phyloP scores from a whole-genome alignment of 2,888 invertebrate species.

The Tineola bisselliella region DNA sequence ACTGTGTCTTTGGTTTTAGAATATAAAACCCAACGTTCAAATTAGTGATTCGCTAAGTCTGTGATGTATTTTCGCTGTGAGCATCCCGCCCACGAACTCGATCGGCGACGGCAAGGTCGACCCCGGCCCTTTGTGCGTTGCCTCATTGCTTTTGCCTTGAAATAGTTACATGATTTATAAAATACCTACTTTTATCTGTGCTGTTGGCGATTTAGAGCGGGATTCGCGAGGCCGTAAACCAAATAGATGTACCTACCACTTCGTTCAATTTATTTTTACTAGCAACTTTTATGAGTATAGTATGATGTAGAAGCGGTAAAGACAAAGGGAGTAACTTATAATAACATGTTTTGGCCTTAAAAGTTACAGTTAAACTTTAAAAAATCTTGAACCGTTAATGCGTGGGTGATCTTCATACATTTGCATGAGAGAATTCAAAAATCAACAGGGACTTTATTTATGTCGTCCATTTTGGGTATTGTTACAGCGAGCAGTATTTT shows the following conservation, averaged over 20 bases:
- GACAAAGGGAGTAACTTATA: no score
- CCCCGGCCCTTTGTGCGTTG: conserved; percentile 57
- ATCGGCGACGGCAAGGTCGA: conserved; percentile 50
- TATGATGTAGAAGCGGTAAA: no score
- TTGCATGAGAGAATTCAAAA: neutral
- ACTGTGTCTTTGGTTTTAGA: neutral
- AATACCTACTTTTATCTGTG: conserved; percentile 39
- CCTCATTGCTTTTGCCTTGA: conserved; percentile 62
- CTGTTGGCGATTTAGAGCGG: conserved; percentile 26
- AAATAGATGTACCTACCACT: neutral
- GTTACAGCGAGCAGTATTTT: no score
- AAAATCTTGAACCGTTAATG: neutral
- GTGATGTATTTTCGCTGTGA: conserved; percentile 24
- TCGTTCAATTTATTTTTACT: neutral
- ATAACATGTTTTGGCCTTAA: neutral
- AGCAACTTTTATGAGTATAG: no score
- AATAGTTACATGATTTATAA: conserved; percentile 60
- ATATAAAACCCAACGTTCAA: neutral
- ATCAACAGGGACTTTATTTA: neutral
- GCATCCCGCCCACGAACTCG: conserved; percentile 43
- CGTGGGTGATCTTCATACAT: neutral
- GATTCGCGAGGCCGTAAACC: conserved; percentile 19
- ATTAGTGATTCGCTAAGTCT: conserved; percentile 12
- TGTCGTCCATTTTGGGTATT: neutral
- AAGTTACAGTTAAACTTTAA: neutral